Conservation (phyloP, 2,113 vertebrate species). For the Climacteris rufus region DNA sequence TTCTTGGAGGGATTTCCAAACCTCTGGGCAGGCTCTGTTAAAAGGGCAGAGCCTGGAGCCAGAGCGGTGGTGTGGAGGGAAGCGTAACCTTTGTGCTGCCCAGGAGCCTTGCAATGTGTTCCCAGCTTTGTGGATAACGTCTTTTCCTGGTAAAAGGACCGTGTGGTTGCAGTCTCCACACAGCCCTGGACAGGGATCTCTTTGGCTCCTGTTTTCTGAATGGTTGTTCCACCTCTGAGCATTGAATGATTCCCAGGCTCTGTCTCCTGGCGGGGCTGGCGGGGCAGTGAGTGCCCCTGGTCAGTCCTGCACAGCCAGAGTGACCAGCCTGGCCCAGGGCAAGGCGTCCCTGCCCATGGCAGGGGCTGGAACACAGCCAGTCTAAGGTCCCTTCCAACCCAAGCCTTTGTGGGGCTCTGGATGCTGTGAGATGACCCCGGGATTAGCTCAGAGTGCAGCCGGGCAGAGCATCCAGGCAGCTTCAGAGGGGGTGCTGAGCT, state of each 20-base stretch:
- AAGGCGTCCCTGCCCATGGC: background rate
- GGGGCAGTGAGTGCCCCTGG: fast-evolving
- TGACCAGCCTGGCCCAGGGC: background rate
- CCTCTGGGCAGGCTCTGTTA: background rate
- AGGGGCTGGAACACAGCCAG: background rate
- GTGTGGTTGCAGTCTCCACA: background rate
- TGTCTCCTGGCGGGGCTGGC: background rate
- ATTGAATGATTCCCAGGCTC: too few relatives aligned
- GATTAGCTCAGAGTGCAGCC: background rate
- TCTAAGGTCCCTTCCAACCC: background rate
- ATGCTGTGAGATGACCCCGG: background rate
- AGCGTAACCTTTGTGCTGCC: background rate
- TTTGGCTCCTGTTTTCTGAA: background rate
- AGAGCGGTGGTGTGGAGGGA: background rate
- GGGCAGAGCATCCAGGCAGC: background rate
- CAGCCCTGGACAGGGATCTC: background rate
- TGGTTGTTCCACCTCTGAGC: background rate
- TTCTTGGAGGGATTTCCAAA: background rate
- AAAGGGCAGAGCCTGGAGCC: background rate
- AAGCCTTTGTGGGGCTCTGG: background rate
- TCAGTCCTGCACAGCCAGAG: background rate
- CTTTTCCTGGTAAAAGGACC: background rate
- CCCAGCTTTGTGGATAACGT: fast-evolving
- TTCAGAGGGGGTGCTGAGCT: background rate
- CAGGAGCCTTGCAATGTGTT: background rate